Conservation (phyloP, 2,888 invertebrate genomes). For the Tetragonula carbonaria region DNA sequence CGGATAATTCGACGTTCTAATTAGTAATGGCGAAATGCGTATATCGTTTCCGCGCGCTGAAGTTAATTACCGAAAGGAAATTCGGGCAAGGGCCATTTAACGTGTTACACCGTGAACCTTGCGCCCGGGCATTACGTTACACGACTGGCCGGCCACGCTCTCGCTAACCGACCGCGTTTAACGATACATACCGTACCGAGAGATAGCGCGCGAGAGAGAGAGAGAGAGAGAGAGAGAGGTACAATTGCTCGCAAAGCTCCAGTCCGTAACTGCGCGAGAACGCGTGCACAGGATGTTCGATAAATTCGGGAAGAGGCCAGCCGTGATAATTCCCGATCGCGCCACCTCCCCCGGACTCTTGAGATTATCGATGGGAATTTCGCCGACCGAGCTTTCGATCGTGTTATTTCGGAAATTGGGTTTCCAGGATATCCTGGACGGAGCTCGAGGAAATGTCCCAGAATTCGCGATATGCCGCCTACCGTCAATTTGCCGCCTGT, state of each 20-base stretch:
- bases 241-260: constrained; percentile 49
- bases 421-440: neutral
- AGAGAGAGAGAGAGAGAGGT: neutral
- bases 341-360: neutral
- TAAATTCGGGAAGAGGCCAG: constrained; percentile 51
- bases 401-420: neutral
- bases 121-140: constrained; percentile 61
- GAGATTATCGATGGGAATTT: constrained; percentile 15
- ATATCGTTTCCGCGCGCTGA: constrained; percentile 64
- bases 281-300: constrained; percentile 43
- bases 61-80: constrained; percentile 72
- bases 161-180: constrained; percentile 65
- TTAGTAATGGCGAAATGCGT: constrained; percentile 63
- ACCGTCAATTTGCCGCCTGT: neutral
- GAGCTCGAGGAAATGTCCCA: neutral
- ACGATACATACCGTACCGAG: constrained; percentile 50
- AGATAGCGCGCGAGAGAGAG: neutral
- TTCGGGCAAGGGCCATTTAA: constrained; percentile 68
- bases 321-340: constrained; percentile 40
- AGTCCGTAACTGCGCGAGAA: constrained; percentile 37
- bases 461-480: neutral
- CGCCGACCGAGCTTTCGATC: neutral
- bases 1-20: constrained; percentile 61
- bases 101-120: constrained; percentile 67
- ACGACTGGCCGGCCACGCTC: constrained; percentile 55